A percentile compares a stretch with the other conserved stretches of the same genome.
These are phyloP conservation scores for Otolemur crassicaudatus DNA, from an alignment of 2,797 vertebrate genomes.

Conservation along the genomic window DNA sequence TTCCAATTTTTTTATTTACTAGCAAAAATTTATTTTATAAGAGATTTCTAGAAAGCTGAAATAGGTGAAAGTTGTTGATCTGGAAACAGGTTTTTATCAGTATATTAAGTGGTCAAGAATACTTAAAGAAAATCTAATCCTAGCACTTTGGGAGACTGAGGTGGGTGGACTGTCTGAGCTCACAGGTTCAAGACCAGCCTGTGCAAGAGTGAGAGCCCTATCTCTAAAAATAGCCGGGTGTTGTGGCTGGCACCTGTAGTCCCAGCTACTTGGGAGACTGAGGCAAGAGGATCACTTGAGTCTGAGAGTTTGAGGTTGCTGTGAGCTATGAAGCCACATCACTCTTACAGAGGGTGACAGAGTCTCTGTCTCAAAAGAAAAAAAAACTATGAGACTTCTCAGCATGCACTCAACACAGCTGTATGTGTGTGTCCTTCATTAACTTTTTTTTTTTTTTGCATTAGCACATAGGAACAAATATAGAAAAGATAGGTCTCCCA, in stretches of 20 bases:
- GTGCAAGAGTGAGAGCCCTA: too few species aligned
- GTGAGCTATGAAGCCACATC: too few species aligned
- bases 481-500: background rate
- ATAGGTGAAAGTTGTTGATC: background rate
- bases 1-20: background rate
- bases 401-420: background rate
- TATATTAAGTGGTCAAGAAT: background rate
- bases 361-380: background rate
- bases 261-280: too few species aligned
- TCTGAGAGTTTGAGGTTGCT: too few species aligned
- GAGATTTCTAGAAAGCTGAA: constrained; percentile 40
- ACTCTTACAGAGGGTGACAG: too few species aligned
- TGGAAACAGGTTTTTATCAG: background rate
- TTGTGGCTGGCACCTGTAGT: too few species aligned
- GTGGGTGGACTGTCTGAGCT: too few species aligned
- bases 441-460: background rate
- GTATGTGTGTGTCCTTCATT: background rate
- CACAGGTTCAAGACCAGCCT: too few species aligned
- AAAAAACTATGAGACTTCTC: background rate
- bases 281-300: too few species aligned
- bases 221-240: too few species aligned
- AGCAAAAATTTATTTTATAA: background rate
- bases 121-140: background rate
- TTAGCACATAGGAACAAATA: background rate
- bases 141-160: too few species aligned